phyloP scores from a whole-genome alignment of 2,888 invertebrate species.

The Abscondita cerata region DNA sequence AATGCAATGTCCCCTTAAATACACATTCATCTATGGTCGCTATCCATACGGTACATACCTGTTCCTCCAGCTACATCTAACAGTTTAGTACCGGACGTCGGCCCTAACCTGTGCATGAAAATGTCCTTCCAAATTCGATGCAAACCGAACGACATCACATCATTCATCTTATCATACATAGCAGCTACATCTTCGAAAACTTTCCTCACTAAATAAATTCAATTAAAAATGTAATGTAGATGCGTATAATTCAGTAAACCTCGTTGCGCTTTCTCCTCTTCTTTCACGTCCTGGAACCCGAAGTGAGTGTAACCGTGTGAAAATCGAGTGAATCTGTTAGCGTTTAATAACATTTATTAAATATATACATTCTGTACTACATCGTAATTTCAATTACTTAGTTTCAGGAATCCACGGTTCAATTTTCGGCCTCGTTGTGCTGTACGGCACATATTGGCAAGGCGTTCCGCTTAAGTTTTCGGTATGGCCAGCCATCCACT shows the following conservation, averaged over 20 bases:
- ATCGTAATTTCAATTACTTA: neutral
- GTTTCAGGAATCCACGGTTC: conserved; percentile 77
- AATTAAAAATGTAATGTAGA: neutral
- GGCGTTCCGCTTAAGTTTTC: conserved; percentile 87
- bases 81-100: conserved; percentile 76
- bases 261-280: conserved; percentile 6
- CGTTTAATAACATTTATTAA: conserved; percentile 80
- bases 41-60: conserved; percentile 60
- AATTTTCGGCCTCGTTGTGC: conserved; percentile 86
- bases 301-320: conserved; percentile 12
- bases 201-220: conserved; percentile 72
- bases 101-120: conserved; percentile 81
- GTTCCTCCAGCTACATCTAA: conserved; percentile 99
- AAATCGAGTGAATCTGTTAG: conserved; percentile 21
- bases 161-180: conserved; percentile 97
- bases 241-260: too few relatives aligned
- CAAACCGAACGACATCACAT: conserved; percentile 94
- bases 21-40: too few relatives aligned
- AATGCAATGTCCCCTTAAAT: conserved; percentile 89
- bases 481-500: conserved; percentile 86
- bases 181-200: conserved; percentile 95
- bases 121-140: conserved; percentile 97
- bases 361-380: neutral
- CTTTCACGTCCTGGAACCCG: conserved; percentile 5
- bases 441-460: conserved; percentile 87